These are phyloP conservation scores for Meiosimyza decipiens DNA, from an alignment of 2,888 invertebrate genomes.

Conservation along the genomic window DNA sequence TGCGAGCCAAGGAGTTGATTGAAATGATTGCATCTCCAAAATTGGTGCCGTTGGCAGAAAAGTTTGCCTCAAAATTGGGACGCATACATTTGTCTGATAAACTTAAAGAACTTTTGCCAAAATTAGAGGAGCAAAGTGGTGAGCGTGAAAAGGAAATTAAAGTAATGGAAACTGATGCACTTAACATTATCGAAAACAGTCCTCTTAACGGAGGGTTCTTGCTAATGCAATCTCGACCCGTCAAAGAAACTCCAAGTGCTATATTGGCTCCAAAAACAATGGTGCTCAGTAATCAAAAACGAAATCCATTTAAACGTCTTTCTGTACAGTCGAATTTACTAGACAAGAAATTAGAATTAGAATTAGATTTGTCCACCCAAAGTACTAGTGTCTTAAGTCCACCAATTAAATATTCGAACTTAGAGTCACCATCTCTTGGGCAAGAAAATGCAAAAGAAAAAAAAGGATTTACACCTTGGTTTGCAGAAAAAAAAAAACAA, in stretches of 20 bases:
- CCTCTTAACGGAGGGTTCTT: conserved; percentile 46
- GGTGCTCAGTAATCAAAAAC: conserved; percentile 58
- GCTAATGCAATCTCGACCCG: conserved; percentile 19
- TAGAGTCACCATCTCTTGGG: not conserved
- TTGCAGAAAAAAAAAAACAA: conserved; percentile 69
- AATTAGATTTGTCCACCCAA: conserved; percentile 18
- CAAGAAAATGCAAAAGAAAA: conserved; percentile 33
- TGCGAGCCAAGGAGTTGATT: conserved; percentile 87
- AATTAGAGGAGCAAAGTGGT: conserved; percentile 56
- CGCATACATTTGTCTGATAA: conserved; percentile 83
- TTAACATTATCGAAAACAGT: conserved; percentile 50
- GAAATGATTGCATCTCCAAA: conserved; percentile 82
- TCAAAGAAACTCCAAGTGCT: conserved; percentile 25
- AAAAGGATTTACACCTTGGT: conserved; percentile 72
- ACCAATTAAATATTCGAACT: not conserved
- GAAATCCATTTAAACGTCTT: conserved; percentile 69
- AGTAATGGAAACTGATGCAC: conserved; percentile 48
- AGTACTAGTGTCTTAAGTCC: not conserved
- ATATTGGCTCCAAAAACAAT: conserved; percentile 60
- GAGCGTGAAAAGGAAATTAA: conserved; percentile 38
- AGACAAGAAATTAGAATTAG: conserved; percentile 39
- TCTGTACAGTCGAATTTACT: conserved; percentile 11
- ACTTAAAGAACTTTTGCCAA: conserved; percentile 72
- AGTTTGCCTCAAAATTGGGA: conserved; percentile 85
- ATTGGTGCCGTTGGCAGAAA: conserved; percentile 84